Evolutionary conservation across 2,113 vertebrate species (phyloP).

Genomic region (Perognathus longimembris): DNA sequence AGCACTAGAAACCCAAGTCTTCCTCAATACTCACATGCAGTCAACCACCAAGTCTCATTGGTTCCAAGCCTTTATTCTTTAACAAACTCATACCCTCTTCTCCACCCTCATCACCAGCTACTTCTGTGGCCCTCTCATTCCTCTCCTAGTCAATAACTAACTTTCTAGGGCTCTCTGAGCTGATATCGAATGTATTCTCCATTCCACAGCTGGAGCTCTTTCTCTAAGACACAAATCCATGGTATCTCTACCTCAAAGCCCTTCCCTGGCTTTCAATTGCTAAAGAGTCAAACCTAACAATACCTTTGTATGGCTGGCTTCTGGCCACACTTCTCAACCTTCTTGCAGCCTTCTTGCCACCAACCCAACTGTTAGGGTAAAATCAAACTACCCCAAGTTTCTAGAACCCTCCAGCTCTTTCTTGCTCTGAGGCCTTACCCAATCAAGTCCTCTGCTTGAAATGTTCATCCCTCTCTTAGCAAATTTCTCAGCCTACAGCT

Average conservation of each 20-base stretch:
- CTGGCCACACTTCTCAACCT: neutral
- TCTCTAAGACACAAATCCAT: neutral
- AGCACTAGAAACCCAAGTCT: neutral
- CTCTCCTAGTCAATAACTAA: neutral
- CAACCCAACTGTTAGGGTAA: neutral
- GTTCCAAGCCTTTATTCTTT: neutral
- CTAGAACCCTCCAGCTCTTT: neutral
- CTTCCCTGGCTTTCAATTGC: neutral
- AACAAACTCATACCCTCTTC: neutral
- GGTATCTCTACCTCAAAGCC: neutral
- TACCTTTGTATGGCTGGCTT: neutral
- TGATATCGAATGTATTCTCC: neutral
- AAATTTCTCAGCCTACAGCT: neutral
- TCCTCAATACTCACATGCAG: neutral
- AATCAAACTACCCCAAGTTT: neutral
- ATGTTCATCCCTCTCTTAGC: neutral
- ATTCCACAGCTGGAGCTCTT: neutral
- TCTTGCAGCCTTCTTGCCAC: neutral
- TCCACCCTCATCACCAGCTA: neutral
- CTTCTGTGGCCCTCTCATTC: neutral
- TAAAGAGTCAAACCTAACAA: neutral
- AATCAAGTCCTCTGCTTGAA: neutral
- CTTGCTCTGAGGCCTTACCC: neutral
- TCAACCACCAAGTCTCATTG: neutral
- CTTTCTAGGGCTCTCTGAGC: neutral